Evolutionary conservation across 2,888 invertebrate genomes (phyloP), one percentile per base, ranked within the genome.

Genomic region (Sesamia inferens): DNA sequence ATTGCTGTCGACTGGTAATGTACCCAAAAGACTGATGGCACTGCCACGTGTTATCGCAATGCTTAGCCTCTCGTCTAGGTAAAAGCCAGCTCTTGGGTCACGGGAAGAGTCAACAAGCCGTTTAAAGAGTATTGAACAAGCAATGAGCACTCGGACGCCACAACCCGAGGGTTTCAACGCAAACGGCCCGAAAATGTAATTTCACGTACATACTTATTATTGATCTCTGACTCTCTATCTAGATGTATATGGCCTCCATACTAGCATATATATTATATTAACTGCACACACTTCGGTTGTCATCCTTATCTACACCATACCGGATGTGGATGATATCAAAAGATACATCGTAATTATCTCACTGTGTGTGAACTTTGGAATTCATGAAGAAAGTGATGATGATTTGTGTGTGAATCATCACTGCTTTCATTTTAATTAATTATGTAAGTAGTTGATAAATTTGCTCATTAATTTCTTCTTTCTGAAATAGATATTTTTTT

Each of bases 301-400:
- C 59, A 39, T 51, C 42, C 22, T 76, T 78, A 78, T 80, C 68
- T 51, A 19, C n/a, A 62, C 24, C 51, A 55, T 79, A 58, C 64
- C 82, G 82, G 78, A 80, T 80, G 61, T 67, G n/a, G 42, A 71
- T 0, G 39, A 31, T 59, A 68, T 80, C 67, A 42, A 57, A 62
- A 42, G 63, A 68, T 68, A 62, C 44, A 55, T 63, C n/a, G 61
- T 44, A 42, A 59, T 58, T 65, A 51, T 64, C 24, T 51, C 16
- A 61, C 48, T 47, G 16, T 16, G 51, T 44, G 22, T 78, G 74
- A 47, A 77, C 77, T 79, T 77, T 79, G 80, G 16, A 31, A 51
- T 66, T 31, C 16, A n/a, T 65, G 22, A 79, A 47, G 72, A 76
- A 79, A 76, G 76, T 72, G 13, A 47, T 76, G 51, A 61, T 71